A percentile compares a stretch with the other conserved stretches of the same genome.
Evolutionary conservation across 2,797 vertebrate species (phyloP).

Genomic region (Mus spretus): DNA sequence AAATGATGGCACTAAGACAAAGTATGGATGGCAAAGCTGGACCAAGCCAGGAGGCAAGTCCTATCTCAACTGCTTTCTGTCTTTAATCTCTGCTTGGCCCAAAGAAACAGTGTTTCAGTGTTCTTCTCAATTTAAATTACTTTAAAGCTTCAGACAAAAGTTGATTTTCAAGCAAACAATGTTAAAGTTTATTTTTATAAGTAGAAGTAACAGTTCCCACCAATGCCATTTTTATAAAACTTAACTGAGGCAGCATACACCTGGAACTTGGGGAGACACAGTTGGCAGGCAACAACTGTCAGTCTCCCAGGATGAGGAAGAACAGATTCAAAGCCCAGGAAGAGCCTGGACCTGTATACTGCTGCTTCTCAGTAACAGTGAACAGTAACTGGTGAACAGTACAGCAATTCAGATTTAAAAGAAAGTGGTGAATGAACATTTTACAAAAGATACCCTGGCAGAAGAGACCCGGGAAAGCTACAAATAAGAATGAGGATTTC

Average conservation of each 20-base stretch:
- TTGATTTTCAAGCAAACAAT: not conserved
- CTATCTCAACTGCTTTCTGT: not conserved
- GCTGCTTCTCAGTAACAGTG: not conserved
- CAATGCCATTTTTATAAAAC: not conserved
- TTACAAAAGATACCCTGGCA: not conserved
- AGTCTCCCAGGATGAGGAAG: not conserved
- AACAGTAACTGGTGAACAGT: not conserved
- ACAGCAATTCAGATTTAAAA: slow-evolving; percentile 6
- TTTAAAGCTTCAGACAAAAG: not conserved
- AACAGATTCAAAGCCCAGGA: not conserved
- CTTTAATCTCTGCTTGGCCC: not conserved
- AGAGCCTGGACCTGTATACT: not conserved
- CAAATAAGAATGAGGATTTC: not conserved
- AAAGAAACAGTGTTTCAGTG: not conserved
- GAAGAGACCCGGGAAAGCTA: not conserved
- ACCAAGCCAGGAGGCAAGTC: not conserved
- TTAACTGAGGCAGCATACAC: not conserved
- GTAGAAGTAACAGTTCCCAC: not conserved
- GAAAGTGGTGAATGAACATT: not conserved
- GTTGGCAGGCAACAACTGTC: not conserved
- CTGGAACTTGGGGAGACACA: not conserved
- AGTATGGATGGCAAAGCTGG: not conserved
- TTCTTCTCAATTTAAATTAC: slow-evolving; percentile 2
- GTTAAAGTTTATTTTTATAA: not conserved
- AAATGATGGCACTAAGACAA: not conserved